These are phyloP conservation scores for Mesembrinibis cayennensis DNA, from an alignment of 2,113 vertebrate genomes.

Conservation along the genomic window DNA sequence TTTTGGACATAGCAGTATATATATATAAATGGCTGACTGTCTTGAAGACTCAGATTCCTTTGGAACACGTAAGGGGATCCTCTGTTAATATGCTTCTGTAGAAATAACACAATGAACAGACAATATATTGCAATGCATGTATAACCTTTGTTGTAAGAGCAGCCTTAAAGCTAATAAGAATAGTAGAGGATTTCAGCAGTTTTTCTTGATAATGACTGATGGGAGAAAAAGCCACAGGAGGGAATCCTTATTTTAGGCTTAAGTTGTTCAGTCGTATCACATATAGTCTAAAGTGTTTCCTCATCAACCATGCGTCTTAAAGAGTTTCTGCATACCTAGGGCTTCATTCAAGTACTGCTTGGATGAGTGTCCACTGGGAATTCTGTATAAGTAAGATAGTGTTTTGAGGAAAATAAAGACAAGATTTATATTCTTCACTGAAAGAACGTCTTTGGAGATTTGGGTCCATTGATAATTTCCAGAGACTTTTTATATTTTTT, in stretches of 20 bases:
- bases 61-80: background rate
- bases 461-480: background rate
- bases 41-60: background rate
- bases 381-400: background rate
- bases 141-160: background rate
- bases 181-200: background rate
- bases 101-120: background rate
- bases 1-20: background rate
- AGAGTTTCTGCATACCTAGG: background rate
- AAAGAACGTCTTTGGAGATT: background rate
- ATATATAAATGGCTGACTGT: too few species aligned
- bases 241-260: background rate
- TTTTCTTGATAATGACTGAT: background rate
- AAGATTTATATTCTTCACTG: background rate
- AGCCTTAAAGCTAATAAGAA: background rate
- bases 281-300: background rate
- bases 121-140: background rate
- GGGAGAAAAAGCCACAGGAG: background rate
- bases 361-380: background rate
- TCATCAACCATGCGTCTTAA: background rate
- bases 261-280: background rate
- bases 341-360: background rate
- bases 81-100: background rate
- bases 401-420: background rate
- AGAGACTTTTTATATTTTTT: background rate